Conservation (phyloP, 2,888 invertebrate species). For the Palloptera scutellata region DNA sequence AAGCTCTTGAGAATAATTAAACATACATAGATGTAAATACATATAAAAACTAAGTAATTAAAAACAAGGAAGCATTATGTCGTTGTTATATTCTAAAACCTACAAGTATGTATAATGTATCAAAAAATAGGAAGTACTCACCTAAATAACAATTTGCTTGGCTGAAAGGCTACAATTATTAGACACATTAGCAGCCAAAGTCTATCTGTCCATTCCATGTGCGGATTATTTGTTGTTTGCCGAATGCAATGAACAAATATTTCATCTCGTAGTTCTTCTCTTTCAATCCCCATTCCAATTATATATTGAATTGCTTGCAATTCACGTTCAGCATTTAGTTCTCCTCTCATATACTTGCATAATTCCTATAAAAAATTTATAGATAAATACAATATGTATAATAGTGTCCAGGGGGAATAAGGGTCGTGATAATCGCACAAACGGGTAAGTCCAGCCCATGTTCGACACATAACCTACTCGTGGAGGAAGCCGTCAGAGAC, state of each 20-base stretch:
- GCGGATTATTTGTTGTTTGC: conserved; percentile 89
- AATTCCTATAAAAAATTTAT: conserved; percentile 71
- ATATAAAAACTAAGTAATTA: no score
- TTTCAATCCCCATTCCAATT: conserved; percentile 85
- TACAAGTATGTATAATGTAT: not conserved
- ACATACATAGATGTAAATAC: no score
- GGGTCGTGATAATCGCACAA: no score
- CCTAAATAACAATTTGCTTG: conserved; percentile 66
- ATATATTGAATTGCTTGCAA: conserved; percentile 84
- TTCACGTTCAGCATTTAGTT: conserved; percentile 84
- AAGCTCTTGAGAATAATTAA: no score
- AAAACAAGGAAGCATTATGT: no score
- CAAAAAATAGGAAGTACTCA: conserved; percentile 32
- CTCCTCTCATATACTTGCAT: conserved; percentile 88
- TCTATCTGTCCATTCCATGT: conserved; percentile 81
- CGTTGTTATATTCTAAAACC: no score
- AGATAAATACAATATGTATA: no score
- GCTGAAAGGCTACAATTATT: conserved; percentile 91
- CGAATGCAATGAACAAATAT: conserved; percentile 88
- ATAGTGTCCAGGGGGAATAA: no score
- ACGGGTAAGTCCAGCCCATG: no score
- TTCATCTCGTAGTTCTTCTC: conserved; percentile 92
- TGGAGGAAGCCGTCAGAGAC: no score
- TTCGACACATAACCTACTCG: no score
- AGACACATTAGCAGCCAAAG: conserved; percentile 90